Conservation (phyloP, 2,888 invertebrate species). For the Leptopilina myrica region DNA sequence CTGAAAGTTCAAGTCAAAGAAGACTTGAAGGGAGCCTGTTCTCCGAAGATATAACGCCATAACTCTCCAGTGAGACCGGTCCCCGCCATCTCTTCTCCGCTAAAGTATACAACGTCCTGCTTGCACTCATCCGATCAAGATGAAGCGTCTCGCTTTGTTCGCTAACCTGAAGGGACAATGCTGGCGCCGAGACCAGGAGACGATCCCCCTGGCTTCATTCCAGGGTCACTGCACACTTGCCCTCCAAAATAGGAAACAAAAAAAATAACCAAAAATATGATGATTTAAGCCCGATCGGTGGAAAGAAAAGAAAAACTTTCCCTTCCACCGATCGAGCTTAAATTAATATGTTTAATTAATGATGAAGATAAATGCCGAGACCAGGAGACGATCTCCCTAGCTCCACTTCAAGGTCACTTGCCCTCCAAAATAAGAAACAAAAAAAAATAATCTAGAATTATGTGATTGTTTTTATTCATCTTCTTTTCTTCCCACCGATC, state of each 20-base stretch:
- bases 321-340: too few species aligned
- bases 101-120: conserved; percentile 28
- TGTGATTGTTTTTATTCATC: too few species aligned
- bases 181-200: conserved; percentile 57
- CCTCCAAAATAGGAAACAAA: conserved; percentile 1
- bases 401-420: conserved; percentile 46
- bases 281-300: too few species aligned
- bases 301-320: too few species aligned
- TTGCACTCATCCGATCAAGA: conserved; percentile 28
- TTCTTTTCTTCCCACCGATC: too few species aligned
- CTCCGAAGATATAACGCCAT: conserved; percentile 41
- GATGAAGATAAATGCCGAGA: conserved; percentile 51
- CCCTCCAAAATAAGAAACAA: not conserved
- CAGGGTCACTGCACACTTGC: conserved; percentile 50
- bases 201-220: conserved; percentile 50
- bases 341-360: not conserved
- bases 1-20: conserved; percentile 30
- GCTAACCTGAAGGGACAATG: conserved; percentile 55
- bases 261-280: not conserved
- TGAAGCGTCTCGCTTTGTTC: conserved; percentile 49
- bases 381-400: conserved; percentile 54
- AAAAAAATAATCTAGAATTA: too few species aligned
- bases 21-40: conserved; percentile 37
- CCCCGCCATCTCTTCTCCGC: conserved; percentile 22
- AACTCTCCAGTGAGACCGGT: conserved; percentile 41